phyloP scores from a whole-genome alignment of 2,113 vertebrate genomes.

The Tringa solitaria region DNA sequence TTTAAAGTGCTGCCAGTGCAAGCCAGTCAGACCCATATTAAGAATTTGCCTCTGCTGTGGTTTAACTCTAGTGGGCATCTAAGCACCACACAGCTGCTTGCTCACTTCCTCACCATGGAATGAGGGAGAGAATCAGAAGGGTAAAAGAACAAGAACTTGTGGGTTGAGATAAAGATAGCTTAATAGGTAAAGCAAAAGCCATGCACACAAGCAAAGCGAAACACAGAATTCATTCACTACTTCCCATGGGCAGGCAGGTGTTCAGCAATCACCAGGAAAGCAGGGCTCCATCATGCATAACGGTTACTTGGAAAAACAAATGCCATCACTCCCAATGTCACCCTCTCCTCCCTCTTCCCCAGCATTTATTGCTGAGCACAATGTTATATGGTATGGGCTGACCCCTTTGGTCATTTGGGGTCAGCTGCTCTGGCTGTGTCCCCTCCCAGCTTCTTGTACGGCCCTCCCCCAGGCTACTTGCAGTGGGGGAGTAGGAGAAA shows the following conservation, averaged over 20 bases:
- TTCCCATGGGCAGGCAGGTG: not conserved
- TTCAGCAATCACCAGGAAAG: not conserved
- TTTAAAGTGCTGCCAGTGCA: not conserved
- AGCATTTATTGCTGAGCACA: not conserved
- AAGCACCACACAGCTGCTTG: not conserved
- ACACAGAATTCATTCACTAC: accelerated
- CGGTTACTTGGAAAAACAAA: not conserved
- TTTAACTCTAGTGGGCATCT: not conserved
- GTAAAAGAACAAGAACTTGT: not conserved
- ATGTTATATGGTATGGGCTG: accelerated
- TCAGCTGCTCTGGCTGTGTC: not conserved
- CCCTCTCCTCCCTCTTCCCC: accelerated
- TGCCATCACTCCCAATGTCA: accelerated
- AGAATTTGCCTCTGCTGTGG: accelerated
- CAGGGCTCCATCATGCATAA: accelerated
- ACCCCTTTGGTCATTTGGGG: not conserved
- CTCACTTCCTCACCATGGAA: not conserved
- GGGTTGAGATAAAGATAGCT: not conserved
- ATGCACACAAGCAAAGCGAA: not conserved
- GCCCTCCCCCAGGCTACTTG: not conserved
- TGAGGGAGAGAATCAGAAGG: not conserved
- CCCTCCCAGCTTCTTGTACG: not conserved
- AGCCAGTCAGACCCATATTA: not conserved
- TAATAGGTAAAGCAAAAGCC: not conserved
- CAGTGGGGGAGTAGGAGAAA: not conserved